These are phyloP conservation scores for Ips nitidus DNA, from an alignment of 1,140 invertebrate species.

Conservation along the genomic window DNA sequence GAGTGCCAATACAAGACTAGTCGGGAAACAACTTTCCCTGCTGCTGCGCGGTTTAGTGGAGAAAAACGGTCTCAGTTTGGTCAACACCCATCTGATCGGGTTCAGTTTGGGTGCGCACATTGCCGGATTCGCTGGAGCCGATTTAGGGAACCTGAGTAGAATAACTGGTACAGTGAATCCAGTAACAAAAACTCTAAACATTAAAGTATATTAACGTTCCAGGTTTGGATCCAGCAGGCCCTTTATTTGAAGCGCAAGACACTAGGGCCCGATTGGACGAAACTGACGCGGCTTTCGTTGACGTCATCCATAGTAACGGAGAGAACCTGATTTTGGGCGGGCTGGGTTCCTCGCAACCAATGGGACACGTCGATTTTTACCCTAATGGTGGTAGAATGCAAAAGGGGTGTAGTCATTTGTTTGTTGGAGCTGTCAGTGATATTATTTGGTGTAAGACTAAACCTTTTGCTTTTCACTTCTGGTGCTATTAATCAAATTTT, in stretches of 20 bases:
- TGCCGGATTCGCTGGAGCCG: conserved; percentile 88
- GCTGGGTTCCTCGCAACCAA: conserved; percentile 79
- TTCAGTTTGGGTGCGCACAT: conserved; percentile 91
- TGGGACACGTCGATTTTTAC: conserved; percentile 91
- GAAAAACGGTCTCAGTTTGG: conserved; percentile 61
- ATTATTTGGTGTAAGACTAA: conserved; percentile 80
- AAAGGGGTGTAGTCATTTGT: conserved; percentile 77
- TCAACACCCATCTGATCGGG: conserved; percentile 85
- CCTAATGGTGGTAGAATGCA: conserved; percentile 89
- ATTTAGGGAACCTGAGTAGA: conserved; percentile 76
- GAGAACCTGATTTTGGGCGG: conserved; percentile 84
- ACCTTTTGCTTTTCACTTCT: neutral
- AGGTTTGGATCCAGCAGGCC: conserved; percentile 89
- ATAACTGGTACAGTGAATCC: conserved; percentile 69
- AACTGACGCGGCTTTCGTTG: conserved; percentile 87
- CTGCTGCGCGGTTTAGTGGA: conserved; percentile 63
- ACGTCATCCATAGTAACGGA: conserved; percentile 93
- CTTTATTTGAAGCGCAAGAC: conserved; percentile 85
- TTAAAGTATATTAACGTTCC: neutral
- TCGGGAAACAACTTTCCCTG: conserved; percentile 86
- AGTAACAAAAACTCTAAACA: neutral
- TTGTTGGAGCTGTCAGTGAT: conserved; percentile 87
- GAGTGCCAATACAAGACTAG: conserved; percentile 88
- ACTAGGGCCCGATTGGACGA: conserved; percentile 77
- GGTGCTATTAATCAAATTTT: neutral